These are phyloP conservation scores for Apodemus agrarius DNA, from an alignment of 2,797 vertebrate genomes.

Conservation along the genomic window DNA sequence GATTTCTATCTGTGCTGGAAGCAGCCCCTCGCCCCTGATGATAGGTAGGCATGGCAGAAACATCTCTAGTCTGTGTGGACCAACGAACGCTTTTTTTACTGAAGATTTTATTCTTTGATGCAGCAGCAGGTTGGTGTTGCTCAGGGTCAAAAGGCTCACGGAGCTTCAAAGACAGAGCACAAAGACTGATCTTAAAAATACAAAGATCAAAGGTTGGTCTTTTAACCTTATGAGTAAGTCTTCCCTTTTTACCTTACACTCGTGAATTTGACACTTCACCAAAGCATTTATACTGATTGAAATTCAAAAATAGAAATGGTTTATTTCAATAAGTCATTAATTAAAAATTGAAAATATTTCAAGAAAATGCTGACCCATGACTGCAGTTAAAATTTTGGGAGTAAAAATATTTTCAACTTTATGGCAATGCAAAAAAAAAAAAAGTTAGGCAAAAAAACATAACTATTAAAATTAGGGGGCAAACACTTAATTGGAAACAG, in stretches of 20 bases:
- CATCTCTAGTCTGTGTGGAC: constrained; percentile 1
- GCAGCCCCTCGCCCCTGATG: not conserved
- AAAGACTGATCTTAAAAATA: constrained; percentile 58
- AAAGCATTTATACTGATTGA: not conserved
- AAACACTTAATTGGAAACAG: not conserved
- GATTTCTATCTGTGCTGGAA: not conserved
- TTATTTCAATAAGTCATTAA: not conserved
- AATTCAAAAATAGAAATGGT: constrained; percentile 24
- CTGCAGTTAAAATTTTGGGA: not conserved
- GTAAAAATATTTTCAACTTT: not conserved
- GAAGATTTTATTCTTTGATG: constrained; percentile 62
- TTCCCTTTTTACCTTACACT: not conserved
- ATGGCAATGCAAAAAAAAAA: not conserved
- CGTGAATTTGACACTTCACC: constrained; percentile 34
- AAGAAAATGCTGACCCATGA: constrained; percentile 50
- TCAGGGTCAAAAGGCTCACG: constrained; percentile 48
- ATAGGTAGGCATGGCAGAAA: constrained; percentile 14
- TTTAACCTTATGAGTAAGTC: constrained; percentile 31
- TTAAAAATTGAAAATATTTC: constrained; percentile 52
- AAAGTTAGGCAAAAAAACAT: not conserved
- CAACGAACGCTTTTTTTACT: constrained; percentile 38
- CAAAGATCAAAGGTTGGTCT: constrained; percentile 46
- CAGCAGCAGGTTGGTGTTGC: constrained; percentile 2
- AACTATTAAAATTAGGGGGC: not conserved
- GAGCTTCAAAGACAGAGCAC: constrained; percentile 51